Evolutionary conservation across 2,797 vertebrate species (phyloP), one percentile per base, ranked within the genome.

Genomic region (Sitta carolinensis): DNA sequence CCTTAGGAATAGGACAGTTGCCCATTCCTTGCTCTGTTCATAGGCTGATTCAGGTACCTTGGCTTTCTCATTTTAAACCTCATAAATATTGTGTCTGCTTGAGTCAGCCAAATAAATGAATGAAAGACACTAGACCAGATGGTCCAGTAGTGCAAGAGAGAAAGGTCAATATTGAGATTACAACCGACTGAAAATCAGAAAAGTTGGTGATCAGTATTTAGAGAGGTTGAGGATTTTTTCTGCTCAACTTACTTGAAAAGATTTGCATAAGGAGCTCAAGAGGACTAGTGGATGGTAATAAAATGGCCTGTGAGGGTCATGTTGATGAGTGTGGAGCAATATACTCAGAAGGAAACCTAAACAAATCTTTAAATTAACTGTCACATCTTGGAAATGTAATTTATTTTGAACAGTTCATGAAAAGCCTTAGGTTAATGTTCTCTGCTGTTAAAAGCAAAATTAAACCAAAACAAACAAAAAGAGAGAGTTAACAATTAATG

Each of bases 401-500:
- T 89, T 68, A 76, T 70, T 87, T 70, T 48, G 11, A 40, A 50
- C 23, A 48, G 29, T 66, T 72, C 23, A 80, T 43, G 16, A 26
- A 78, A 92, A 87, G 43, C 38, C 30, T 38, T 84, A 74, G 55
- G 68, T 94, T 67, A 80, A 23, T 76, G 48, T 66, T 83, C 48
- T 77, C 12, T 26, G 43, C 11, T 23, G 32, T 57, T 62, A 87
- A 93, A 91, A 87, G 17, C 15, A 87, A 89, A 85, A 40, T 22
- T 34, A 67, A 87, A 89, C 8, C 48, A 52, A 93, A 85, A 0
- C 27, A 85, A 76, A n/a, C 10, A 72, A 55, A 55, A 34, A 48
- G 34, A 58, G 14, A 77, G 13, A 45, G 61, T 83, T 90, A 92
- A 82, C 23, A 74, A 85, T 87, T 95, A 85, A 92, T 91, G 54